Base-by-base conservation (phyloP, 2,113 vertebrate species). In the Leptobrachium leishanense region DNA sequence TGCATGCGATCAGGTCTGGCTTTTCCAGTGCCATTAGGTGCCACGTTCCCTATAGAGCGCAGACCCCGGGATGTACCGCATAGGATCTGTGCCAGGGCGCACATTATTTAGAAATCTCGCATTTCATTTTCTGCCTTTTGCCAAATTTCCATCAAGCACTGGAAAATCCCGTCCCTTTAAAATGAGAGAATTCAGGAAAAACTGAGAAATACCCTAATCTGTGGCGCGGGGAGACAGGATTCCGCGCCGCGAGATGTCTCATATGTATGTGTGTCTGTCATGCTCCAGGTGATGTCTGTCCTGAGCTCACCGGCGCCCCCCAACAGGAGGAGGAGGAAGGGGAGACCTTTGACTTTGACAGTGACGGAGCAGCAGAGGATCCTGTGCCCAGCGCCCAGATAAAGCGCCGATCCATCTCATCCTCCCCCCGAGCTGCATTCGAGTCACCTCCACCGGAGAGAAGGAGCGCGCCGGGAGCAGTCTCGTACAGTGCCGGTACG, bases 331-430 rank as follows among this genome's bases (percentile, higher is more conserved):
- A 67, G 10, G 77, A 80, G 1, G 77, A 79, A 39, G 77, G 77
- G 40, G 77, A 80, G 66, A 54, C 65, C 50, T 80, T 80, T 74
- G 77, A 80, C 2, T 80, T 80, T 80, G 77, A 80, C 59, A 80
- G 77, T 41, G 77, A 74, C 3, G 70, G 46, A 13, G 77, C 72
- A 67, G 40, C 31, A 44, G 77, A 74, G 11, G 69, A 68, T 68
- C 67, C 63, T 62, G 71, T 42, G 41, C n/a, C 42, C 50, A 41
- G 11, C 39, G 43, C 65, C 42, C 44, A 44, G 53, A 40, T 66
- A 46, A 74, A 57, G 57, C 20, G 1, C 70, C 2, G 50, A n/a
- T n/a, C 55, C 50, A 72, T 64, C n/a, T 64, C 46, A 0, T 15
- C 64, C 0, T 74, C 64, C 31, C 68, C 46, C 31, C 57, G 31